A percentile compares a stretch with the other conserved stretches of the same genome.
Conservation (phyloP, 1,140 invertebrate species). For the Andrena cerasifolii region DNA sequence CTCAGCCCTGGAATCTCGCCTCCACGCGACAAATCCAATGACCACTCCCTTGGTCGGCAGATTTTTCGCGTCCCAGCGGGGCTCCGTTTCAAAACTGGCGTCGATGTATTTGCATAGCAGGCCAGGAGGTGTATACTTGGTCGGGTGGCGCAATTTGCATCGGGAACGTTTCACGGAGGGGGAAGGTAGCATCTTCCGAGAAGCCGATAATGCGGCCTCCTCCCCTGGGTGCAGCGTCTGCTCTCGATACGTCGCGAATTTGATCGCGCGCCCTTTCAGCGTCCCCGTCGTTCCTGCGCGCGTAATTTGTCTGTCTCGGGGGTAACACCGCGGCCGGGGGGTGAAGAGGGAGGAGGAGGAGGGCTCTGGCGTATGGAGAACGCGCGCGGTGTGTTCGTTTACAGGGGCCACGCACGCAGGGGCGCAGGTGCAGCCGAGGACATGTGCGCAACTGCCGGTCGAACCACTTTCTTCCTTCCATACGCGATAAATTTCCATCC, state of each 20-base stretch:
- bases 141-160: slow-evolving; percentile 20
- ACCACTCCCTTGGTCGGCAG: too few relatives aligned
- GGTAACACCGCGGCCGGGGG: too few relatives aligned
- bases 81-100: slow-evolving; percentile 1
- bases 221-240: background rate
- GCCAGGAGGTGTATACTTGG: slow-evolving; percentile 1
- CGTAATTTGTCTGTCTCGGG: too few relatives aligned
- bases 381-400: slow-evolving; percentile 53
- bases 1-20: too few relatives aligned
- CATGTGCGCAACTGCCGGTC: slow-evolving; percentile 33
- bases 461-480: slow-evolving; percentile 54
- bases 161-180: background rate
- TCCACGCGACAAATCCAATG: too few relatives aligned
- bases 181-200: slow-evolving; percentile 33
- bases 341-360: background rate
- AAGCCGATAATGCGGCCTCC: slow-evolving; percentile 42
- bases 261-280: background rate
- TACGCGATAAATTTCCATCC: slow-evolving; percentile 61
- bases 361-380: slow-evolving; percentile 3
- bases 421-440: slow-evolving; percentile 56
- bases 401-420: slow-evolving; percentile 55
- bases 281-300: background rate
- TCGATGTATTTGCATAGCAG: slow-evolving; percentile 30
- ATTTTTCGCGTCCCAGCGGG: background rate
- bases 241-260: background rate